Evolutionary conservation across 2,888 invertebrate species (phyloP), one percentile per base, ranked within the genome.

Genomic region (Adela reaumurella): DNA sequence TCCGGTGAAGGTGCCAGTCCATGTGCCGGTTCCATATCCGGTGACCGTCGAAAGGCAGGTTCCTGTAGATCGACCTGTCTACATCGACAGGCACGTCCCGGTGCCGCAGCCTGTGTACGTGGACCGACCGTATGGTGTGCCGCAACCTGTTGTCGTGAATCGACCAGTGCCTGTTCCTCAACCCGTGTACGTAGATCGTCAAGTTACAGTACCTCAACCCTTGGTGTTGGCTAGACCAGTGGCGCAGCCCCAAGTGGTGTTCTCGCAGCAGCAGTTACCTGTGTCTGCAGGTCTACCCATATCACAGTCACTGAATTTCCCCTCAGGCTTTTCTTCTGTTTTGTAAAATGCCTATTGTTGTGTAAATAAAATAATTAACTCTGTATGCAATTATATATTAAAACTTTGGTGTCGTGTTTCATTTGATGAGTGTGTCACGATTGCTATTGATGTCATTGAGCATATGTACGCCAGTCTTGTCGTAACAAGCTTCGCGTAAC

Each of bases 101-200:
- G 73, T 78, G 0, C 74, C 74, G 0, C 74, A 76, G 41, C 81
- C 84, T 17, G 84, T 85, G 6, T 76, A 81, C 44, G 74, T 84
- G 1, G 73, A 81, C 50, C 76, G 82, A 24, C 81, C 78, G 1
- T 81, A 83, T 16, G 79, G 80, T n/a, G 83, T 85, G 2, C 82
- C 84, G 14, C 77, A 82, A 0, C 85, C 85, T 0, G 81, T 86
- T 11, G 64, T 78, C 49, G 79, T 87, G 0, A 81, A 83, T 52
- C 77, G 81, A 56, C 81, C 81, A 18, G 65, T 78, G 16, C 58
- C 63, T 1, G 62, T 65, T 0, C 63, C 64, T 0, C 63, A 65
- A 43, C 65, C 66, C 2, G 63, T 65, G 1, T 59, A 62, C 1
- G 61, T 64, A 1, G 60, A 63, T 43, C 57, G 62, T 45, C 61